A percentile compares a stretch with the other conserved stretches of the same genome.
Conservation (phyloP, 2,797 vertebrate species). For the Pseudopleuronectes americanus region DNA sequence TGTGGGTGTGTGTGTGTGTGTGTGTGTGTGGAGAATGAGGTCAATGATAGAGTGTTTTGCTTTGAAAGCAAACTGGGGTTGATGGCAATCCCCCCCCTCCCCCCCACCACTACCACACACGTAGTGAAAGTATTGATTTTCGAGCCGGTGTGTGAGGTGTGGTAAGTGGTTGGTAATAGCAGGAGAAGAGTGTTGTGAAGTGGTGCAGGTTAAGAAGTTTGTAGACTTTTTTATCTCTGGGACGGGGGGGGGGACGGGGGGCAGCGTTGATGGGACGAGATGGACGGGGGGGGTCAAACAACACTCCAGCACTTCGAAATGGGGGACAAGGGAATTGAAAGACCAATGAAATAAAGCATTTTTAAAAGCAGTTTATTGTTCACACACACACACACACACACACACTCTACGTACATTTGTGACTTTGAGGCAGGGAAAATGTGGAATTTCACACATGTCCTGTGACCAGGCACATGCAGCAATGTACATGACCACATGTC, state of each 20-base stretch:
- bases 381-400: neutral
- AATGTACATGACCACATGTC: neutral
- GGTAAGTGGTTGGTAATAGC: constrained; percentile 72
- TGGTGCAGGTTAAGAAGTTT: constrained; percentile 72
- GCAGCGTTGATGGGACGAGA: constrained; percentile 63
- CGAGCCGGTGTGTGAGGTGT: constrained; percentile 56
- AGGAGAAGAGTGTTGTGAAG: constrained; percentile 67
- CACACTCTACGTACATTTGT: neutral
- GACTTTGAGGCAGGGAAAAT: neutral
- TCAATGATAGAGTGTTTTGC: constrained; percentile 61
- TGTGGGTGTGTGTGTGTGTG: neutral
- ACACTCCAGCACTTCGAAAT: constrained; percentile 55
- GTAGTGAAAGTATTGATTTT: constrained; percentile 67
- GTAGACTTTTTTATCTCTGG: constrained; percentile 65
- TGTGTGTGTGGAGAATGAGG: neutral
- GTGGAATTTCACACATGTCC: neutral
- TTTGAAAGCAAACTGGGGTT: constrained; percentile 63
- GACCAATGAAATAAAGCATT: constrained; percentile 27
- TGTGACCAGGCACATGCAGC: neutral
- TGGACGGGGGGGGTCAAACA: constrained; percentile 59
- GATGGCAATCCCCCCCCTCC: neutral
- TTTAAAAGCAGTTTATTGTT: constrained; percentile 11
- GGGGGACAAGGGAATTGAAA: constrained; percentile 39
- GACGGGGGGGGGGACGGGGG: constrained; percentile 57
- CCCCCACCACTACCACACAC: constrained; percentile 8